Conservation (phyloP, 2,888 invertebrate genomes). For the Lucinisca nassula region DNA sequence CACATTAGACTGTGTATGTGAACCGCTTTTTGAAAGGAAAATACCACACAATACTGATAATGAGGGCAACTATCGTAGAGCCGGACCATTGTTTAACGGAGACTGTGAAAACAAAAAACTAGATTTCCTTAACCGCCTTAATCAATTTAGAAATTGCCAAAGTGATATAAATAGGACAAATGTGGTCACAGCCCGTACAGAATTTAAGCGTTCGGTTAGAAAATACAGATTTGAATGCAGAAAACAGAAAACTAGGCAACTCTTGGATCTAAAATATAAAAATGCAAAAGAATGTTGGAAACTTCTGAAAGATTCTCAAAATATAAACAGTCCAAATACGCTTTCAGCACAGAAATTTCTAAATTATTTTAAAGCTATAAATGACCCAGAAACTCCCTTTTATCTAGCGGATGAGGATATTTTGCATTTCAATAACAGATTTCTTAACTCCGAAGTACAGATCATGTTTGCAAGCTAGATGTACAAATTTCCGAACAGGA, state of each 20-base stretch:
- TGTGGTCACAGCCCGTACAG: neutral
- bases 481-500: neutral
- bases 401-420: neutral
- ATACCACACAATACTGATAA: neutral
- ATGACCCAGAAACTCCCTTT: neutral
- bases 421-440: neutral
- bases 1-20: neutral
- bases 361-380: neutral
- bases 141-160: neutral
- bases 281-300: neutral
- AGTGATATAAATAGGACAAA: neutral
- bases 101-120: neutral
- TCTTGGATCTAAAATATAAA: neutral
- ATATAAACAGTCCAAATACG: neutral
- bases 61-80: neutral
- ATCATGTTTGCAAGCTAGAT: neutral
- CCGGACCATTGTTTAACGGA: neutral
- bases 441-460: neutral
- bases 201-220: neutral
- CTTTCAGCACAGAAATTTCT: neutral
- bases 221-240: neutral
- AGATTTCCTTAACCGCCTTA: neutral
- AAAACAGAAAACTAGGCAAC: neutral
- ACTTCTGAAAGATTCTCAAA: neutral
- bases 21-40: conserved; percentile 1